Conservation (phyloP, 2,888 invertebrate genomes). For the Euphydryas editha region DNA sequence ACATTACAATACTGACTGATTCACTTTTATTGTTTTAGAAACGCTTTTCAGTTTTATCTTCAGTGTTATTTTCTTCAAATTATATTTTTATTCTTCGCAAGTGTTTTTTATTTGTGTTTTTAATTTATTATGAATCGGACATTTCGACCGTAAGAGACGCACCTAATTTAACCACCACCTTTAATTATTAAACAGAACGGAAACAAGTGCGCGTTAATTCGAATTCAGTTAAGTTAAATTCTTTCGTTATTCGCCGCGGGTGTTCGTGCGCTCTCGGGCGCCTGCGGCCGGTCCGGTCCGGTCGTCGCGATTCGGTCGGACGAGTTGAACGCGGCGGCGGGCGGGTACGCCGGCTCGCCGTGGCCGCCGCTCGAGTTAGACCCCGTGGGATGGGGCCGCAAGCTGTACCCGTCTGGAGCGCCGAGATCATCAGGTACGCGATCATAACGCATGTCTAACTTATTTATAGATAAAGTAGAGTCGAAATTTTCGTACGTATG, state of each 20-base stretch:
- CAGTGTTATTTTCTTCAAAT: conserved; percentile 7
- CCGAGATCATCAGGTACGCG: conserved; percentile 84
- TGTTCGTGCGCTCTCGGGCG: conserved; percentile 71
- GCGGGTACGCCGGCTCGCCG: conserved; percentile 91
- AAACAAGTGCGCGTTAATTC: conserved; percentile 42
- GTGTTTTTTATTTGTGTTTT: conserved; percentile 23
- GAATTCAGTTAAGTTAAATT: conserved; percentile 45
- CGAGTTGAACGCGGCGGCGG: conserved; percentile 88
- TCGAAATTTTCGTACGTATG: too few relatives aligned
- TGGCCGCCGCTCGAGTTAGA: conserved; percentile 91
- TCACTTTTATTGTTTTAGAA: background rate
- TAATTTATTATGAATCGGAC: conserved; percentile 27
- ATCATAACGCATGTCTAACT: background rate
- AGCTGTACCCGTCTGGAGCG: conserved; percentile 89
- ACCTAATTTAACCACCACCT: background rate
- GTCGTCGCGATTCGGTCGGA: conserved; percentile 88
- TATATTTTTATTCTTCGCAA: background rate
- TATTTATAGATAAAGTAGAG: background rate
- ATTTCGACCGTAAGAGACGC: conserved; percentile 11
- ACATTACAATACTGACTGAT: background rate
- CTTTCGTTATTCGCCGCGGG: conserved; percentile 61
- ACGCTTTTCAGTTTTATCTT: conserved; percentile 3
- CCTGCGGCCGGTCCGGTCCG: conserved; percentile 61
- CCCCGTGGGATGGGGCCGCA: conserved; percentile 91
- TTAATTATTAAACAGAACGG: background rate